Percentiles rank a stretch among this genome's conserved stretches.
Conservation (phyloP, 1,140 invertebrate species). For the Drosophila guanche region DNA sequence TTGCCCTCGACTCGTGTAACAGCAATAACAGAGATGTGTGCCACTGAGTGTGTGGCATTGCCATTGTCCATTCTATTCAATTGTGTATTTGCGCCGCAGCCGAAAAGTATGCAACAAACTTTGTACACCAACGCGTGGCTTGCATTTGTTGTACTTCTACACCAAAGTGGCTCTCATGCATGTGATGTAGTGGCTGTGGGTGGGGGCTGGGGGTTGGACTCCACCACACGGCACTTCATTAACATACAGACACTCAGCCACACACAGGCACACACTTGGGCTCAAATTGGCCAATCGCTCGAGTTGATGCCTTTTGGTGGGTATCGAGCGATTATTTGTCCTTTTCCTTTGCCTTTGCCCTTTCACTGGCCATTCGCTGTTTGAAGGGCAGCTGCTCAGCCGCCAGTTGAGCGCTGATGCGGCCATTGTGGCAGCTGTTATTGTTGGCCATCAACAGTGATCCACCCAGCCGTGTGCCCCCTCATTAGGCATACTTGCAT, state of each 20-base stretch:
- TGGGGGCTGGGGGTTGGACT: neutral
- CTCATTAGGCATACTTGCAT: slow-evolving; percentile 34
- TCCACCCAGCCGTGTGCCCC: slow-evolving; percentile 1
- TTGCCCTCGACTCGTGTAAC: neutral
- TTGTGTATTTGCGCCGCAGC: slow-evolving; percentile 41
- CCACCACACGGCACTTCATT: slow-evolving; percentile 58
- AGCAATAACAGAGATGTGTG: neutral
- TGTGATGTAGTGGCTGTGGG: neutral
- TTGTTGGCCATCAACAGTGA: too few relatives aligned
- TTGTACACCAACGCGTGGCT: slow-evolving; percentile 1
- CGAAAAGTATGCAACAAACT: slow-evolving; percentile 38
- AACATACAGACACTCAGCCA: slow-evolving; percentile 28
- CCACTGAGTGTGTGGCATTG: neutral
- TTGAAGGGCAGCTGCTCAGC: too few relatives aligned
- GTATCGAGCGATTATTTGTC: slow-evolving; percentile 53
- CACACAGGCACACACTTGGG: neutral
- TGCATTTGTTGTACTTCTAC: neutral
- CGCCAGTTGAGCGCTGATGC: too few relatives aligned
- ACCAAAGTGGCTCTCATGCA: neutral
- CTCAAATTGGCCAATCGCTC: slow-evolving; percentile 50
- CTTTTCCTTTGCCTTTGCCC: slow-evolving; percentile 33
- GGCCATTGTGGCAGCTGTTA: too few relatives aligned
- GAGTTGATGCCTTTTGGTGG: slow-evolving; percentile 32
- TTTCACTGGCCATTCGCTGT: slow-evolving; percentile 25
- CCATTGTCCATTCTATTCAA: slow-evolving; percentile 45